These are phyloP conservation scores for Cherax quadricarinatus DNA, from an alignment of 1,140 invertebrate species.

Conservation along the genomic window DNA sequence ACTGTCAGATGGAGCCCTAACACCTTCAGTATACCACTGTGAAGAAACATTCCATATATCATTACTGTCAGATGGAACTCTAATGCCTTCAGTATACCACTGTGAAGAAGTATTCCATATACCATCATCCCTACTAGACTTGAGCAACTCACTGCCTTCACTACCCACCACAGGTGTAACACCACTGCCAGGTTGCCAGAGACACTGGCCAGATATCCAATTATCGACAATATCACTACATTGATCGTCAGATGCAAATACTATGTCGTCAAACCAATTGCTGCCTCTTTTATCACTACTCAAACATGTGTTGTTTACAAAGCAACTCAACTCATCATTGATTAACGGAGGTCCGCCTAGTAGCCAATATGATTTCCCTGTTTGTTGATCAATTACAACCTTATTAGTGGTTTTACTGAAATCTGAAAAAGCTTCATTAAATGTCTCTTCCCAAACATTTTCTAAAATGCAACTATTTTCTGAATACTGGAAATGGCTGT, in stretches of 20 bases:
- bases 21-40: neutral
- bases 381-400: slow-evolving; percentile 3
- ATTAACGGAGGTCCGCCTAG: neutral
- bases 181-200: neutral
- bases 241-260: neutral
- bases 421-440: neutral
- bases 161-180: neutral
- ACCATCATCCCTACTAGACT: neutral
- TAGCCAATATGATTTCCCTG: slow-evolving; percentile 14
- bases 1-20: neutral
- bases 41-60: neutral
- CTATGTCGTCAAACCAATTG: neutral
- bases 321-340: neutral
- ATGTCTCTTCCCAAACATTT: too few relatives aligned
- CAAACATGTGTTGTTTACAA: neutral
- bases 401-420: neutral
- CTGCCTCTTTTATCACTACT: neutral
- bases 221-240: neutral
- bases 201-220: neutral
- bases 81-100: too few relatives aligned
- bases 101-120: neutral
- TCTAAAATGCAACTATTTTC: slow-evolving; percentile 21
- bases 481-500: neutral
- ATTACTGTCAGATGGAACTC: neutral
- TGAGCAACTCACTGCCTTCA: neutral